Conservation (phyloP, 2,113 vertebrate species). For the Coryphaenoides rupestris region DNA sequence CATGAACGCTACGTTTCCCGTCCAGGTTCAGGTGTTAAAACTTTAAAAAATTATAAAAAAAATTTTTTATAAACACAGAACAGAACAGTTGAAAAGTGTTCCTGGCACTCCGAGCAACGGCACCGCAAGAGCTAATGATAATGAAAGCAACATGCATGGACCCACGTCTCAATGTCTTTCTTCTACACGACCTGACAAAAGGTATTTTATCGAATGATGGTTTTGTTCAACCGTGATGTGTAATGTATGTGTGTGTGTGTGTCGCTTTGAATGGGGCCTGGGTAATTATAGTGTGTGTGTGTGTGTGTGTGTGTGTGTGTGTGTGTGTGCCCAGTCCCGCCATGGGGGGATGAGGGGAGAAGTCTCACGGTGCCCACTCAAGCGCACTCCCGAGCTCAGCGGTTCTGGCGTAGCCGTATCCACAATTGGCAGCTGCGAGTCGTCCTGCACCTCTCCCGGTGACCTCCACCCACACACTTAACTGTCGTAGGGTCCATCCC, state of each 20-base stretch:
- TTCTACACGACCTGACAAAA: background rate
- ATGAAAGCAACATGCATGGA: background rate
- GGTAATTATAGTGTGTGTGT: background rate
- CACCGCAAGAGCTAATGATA: background rate
- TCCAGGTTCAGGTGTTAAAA: too few species aligned
- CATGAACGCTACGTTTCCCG: too few species aligned
- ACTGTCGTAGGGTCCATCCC: too few species aligned
- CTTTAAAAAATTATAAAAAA: too few species aligned
- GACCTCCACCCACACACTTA: too few species aligned
- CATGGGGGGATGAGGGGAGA: constrained; percentile 27
- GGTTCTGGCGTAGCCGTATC: too few species aligned
- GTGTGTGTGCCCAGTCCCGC: constrained; percentile 24
- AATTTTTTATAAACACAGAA: too few species aligned
- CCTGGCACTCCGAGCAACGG: background rate
- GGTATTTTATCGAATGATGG: constrained; percentile 1
- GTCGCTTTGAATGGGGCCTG: background rate
- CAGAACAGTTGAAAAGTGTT: too few species aligned
- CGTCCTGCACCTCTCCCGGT: too few species aligned
- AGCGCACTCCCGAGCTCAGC: too few species aligned
- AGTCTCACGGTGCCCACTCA: constrained; percentile 37
- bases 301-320: constrained; percentile 16
- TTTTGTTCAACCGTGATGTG: background rate
- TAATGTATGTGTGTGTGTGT: background rate
- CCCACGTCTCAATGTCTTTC: background rate
- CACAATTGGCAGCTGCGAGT: too few species aligned